Conservation (phyloP, 2,797 vertebrate species). For the Pseudotriccus pelzelni region DNA sequence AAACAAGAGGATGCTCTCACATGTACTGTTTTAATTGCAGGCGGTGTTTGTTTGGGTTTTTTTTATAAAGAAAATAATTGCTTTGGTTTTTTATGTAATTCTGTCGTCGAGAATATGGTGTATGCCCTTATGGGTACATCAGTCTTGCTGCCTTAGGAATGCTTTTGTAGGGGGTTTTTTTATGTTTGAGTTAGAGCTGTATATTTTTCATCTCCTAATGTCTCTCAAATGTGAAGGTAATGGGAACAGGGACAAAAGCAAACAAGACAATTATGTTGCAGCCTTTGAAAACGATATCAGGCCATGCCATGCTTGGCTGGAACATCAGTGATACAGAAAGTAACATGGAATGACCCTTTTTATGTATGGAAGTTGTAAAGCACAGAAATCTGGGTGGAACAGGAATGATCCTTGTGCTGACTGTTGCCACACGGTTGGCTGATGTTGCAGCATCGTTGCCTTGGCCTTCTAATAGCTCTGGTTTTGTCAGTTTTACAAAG, state of each 20-base stretch:
- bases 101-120: not conserved
- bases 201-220: not conserved
- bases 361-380: not conserved
- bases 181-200: not conserved
- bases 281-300: not conserved
- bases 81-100: not conserved
- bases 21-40: not conserved
- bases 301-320: not conserved
- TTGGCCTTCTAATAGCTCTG: not conserved
- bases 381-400: fast-evolving
- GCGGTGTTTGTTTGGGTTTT: not conserved
- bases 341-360: not conserved
- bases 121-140: not conserved
- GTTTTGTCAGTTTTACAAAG: not conserved
- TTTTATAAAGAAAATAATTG: not conserved
- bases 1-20: not conserved
- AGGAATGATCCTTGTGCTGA: not conserved
- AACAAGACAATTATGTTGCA: not conserved
- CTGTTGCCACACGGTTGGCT: not conserved
- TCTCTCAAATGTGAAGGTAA: not conserved
- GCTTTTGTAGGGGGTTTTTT: not conserved
- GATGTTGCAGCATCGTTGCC: not conserved
- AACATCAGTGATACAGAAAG: not conserved
- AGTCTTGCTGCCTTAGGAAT: not conserved
- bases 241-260: not conserved